Evolutionary conservation across 1,140 invertebrate genomes (phyloP), one percentile per base, ranked within the genome.

Genomic region (Forficula auricularia): DNA sequence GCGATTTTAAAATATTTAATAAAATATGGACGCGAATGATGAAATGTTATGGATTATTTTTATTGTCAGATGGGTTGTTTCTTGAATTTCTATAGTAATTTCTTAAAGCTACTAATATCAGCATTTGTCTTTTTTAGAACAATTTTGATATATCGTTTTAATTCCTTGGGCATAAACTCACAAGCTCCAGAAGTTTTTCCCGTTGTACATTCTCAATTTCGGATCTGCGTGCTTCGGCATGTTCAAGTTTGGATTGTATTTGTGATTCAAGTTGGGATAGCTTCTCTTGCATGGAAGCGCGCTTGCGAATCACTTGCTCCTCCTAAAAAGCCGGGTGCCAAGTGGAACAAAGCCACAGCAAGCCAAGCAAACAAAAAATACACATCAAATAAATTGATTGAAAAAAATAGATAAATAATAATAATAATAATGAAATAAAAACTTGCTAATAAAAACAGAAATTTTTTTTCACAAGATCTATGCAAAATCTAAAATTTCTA

Each of bases 141-240:
- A n/a, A n/a, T n/a, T n/a, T n/a, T n/a, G n/a, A n/a, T n/a, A n/a
- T n/a, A n/a, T n/a, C n/a, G n/a, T n/a, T n/a, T n/a, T n/a, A n/a
- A n/a, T n/a, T n/a, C n/a, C n/a, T n/a, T n/a, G n/a, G n/a, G n/a
- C n/a, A n/a, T n/a, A 15, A 45, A 77, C 74, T 76, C 60, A 83
- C 81, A 54, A 81, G 72, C 60, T 72, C 77, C 49, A 75, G 74
- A 36, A 82, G 65, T 54, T 77, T 79, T 56, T 83, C 77, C 52
- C 73, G 68, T 53, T 79, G 75, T 56, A 79, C 76, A 43, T 72
- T 70, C 56, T 82, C 76, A 38, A 76, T 60, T 49, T 69, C 67
- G 46, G 72, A 68, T 35, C 78, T 72, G 49, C 81, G 73, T 47
- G 67, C 69, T 45, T 73, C 70, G 48, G 79, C 79, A 49, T 71